These are phyloP conservation scores for Criorhina ranunculi DNA, from an alignment of 2,888 invertebrate species.

Conservation along the genomic window DNA sequence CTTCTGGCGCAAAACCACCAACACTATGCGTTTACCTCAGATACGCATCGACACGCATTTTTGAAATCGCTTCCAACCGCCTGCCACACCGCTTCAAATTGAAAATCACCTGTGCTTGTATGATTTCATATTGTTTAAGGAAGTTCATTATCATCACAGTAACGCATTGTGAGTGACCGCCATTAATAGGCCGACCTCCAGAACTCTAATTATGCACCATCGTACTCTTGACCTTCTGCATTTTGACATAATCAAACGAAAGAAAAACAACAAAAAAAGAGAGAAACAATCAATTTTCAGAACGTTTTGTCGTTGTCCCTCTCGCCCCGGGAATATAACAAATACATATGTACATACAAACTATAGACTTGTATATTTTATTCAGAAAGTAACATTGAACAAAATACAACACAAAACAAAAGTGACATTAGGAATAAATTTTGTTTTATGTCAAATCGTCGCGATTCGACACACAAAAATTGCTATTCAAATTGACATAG, in stretches of 20 bases:
- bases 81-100: background rate
- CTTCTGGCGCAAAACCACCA: background rate
- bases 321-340: background rate
- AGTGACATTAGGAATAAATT: conserved; percentile 20
- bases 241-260: conserved; percentile 8
- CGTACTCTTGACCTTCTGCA: conserved; percentile 43
- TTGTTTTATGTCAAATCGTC: too few relatives aligned
- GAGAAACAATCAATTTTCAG: conserved; percentile 28
- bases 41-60: conserved; percentile 39
- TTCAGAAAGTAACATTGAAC: conserved; percentile 8
- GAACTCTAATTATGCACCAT: conserved; percentile 56
- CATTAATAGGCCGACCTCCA: conserved; percentile 48
- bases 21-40: conserved; percentile 24
- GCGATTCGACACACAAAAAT: conserved; percentile 13
- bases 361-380: conserved; percentile 2
- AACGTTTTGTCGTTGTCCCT: conserved; percentile 11
- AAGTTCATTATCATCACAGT: conserved; percentile 51
- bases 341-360: background rate
- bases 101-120: background rate
- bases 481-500: background rate
- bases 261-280: conserved; percentile 4
- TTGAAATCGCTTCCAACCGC: conserved; percentile 8
- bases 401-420: background rate
- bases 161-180: conserved; percentile 40
- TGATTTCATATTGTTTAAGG: conserved; percentile 31